phyloP scores from a whole-genome alignment of 2,888 invertebrate genomes.

The Spodoptera exigua region DNA sequence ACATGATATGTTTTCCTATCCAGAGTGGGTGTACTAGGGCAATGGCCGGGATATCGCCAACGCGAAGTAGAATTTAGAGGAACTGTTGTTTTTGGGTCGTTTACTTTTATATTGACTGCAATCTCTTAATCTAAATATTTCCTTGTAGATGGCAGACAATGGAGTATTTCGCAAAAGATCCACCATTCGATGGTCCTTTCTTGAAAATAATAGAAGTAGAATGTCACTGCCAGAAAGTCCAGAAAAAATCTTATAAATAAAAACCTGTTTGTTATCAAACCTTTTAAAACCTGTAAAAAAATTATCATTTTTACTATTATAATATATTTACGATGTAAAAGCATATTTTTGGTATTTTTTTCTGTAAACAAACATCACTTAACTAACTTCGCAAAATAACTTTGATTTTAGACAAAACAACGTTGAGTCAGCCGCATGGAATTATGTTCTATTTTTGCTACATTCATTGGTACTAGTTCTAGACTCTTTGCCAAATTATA shows the following conservation, averaged over 20 bases:
- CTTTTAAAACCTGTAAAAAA: too few species aligned
- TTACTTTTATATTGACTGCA: conserved; percentile 33
- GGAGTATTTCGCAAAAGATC: too few species aligned
- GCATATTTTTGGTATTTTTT: conserved; percentile 2
- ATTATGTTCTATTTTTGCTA: conserved; percentile 82
- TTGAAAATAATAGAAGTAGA: too few species aligned
- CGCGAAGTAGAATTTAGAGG: conserved; percentile 44
- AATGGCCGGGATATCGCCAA: conserved; percentile 46
- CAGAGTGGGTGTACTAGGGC: conserved; percentile 44
- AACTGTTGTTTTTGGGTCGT: conserved; percentile 44
- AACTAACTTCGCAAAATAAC: conserved; percentile 25
- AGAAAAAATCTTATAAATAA: too few species aligned
- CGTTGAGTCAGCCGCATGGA: conserved; percentile 79
- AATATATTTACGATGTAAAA: too few species aligned
- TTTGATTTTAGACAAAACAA: conserved; percentile 57
- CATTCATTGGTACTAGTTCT: conserved; percentile 77
- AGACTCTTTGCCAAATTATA: conserved; percentile 84
- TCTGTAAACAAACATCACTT: conserved; percentile 19
- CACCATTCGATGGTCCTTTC: too few species aligned
- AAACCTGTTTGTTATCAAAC: too few species aligned
- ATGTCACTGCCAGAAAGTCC: too few species aligned
- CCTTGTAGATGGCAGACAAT: background rate
- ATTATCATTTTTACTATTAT: too few species aligned
- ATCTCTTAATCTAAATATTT: conserved; percentile 13
- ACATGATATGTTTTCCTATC: conserved; percentile 35